Conservation (phyloP, 2,113 vertebrate genomes). For the Pyxicephalus adspersus region DNA sequence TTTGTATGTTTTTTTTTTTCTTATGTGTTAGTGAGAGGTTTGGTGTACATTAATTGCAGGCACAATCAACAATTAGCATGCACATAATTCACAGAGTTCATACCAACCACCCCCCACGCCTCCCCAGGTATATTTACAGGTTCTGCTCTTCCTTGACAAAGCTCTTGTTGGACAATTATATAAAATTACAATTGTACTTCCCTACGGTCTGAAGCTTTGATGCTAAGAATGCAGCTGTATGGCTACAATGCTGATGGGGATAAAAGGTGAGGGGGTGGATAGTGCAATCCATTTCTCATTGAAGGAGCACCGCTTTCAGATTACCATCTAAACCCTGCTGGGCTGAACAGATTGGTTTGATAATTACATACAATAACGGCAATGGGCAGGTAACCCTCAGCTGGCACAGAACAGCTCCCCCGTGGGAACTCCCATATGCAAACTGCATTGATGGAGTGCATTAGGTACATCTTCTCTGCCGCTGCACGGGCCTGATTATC, state of each 20-base stretch:
- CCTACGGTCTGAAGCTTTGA: background rate
- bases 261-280: constrained; percentile 64
- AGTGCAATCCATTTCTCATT: constrained; percentile 77
- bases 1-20: too few species aligned
- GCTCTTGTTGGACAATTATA: constrained; percentile 23
- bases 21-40: too few species aligned
- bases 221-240: constrained; percentile 43
- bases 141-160: constrained; percentile 3
- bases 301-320: constrained; percentile 91
- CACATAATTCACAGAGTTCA: background rate
- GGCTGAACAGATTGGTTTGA: constrained; percentile 98
- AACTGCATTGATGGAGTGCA: constrained; percentile 82
- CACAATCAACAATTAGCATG: background rate
- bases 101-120: too few species aligned
- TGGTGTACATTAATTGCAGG: constrained; percentile 11
- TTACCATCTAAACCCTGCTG: constrained; percentile 91
- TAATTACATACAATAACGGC: constrained; percentile 98
- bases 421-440: constrained; percentile 92
- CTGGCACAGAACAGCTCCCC: constrained; percentile 90
- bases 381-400: constrained; percentile 92
- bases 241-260: constrained; percentile 58
- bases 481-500: constrained; percentile 80
- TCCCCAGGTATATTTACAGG: constrained; percentile 17
- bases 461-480: constrained; percentile 79
- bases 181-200: constrained; percentile 13